phyloP scores from a whole-genome alignment of 2,113 vertebrate species.

The Clarias magur region DNA sequence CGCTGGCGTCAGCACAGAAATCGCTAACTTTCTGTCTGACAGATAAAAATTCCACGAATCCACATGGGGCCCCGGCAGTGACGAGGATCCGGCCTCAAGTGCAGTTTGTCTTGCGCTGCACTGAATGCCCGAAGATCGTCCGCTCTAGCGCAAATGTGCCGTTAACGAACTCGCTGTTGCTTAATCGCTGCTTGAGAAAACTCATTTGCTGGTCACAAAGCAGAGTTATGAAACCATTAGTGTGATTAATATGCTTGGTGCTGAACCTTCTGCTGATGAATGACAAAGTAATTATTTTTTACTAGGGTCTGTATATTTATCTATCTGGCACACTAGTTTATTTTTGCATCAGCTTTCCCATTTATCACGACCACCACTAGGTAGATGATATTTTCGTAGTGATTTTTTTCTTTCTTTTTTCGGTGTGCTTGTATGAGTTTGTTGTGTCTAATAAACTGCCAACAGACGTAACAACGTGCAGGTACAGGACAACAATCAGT shows the following conservation, averaged over 20 bases:
- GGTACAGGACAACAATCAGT: too few species aligned
- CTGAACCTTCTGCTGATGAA: not conserved
- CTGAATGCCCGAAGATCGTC: not conserved
- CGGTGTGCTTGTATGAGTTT: too few species aligned
- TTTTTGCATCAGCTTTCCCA: not conserved
- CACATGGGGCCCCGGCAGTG: not conserved
- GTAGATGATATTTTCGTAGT: not conserved
- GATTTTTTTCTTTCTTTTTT: too few species aligned
- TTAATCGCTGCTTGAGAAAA: constrained; percentile 4
- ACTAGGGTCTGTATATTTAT: too few species aligned
- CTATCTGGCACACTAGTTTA: too few species aligned
- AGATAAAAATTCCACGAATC: not conserved
- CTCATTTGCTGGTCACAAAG: not conserved
- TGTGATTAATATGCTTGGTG: not conserved
- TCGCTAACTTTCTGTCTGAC: not conserved
- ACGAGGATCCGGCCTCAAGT: not conserved
- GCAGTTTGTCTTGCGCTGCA: not conserved
- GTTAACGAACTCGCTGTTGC: not conserved
- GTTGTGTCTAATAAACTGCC: too few species aligned
- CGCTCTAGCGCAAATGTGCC: not conserved
- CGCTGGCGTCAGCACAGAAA: constrained; percentile 13
- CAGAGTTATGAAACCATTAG: not conserved
- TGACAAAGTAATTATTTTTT: not conserved
- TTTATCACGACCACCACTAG: not conserved
- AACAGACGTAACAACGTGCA: too few species aligned